These are phyloP conservation scores for Eretmocerus hayati DNA, from an alignment of 2,888 invertebrate genomes.

Conservation along the genomic window DNA sequence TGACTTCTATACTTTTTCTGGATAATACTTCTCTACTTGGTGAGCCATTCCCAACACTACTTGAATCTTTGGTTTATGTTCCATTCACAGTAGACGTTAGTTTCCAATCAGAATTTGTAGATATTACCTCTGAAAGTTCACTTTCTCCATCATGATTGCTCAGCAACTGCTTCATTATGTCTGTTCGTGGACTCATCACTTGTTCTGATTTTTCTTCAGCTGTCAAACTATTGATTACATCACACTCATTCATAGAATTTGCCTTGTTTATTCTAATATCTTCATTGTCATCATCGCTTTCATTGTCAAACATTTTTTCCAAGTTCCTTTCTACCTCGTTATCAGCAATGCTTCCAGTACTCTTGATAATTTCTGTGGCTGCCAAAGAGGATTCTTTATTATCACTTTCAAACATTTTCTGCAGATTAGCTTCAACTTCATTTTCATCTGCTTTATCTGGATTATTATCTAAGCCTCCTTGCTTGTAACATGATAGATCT, in stretches of 20 bases:
- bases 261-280: too few species aligned
- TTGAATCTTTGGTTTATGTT: too few species aligned
- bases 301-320: conserved; percentile 63
- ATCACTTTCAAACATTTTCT: background rate
- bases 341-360: too few species aligned
- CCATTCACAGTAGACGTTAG: background rate
- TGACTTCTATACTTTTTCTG: conserved; percentile 37
- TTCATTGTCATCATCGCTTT: conserved; percentile 31
- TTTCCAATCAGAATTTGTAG: background rate
- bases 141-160: background rate
- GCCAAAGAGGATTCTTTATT: background rate
- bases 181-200: background rate
- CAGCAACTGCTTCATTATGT: background rate
- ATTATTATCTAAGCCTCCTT: background rate
- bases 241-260: background rate
- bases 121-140: background rate
- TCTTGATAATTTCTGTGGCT: background rate
- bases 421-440: background rate
- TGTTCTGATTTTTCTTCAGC: background rate
- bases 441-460: background rate
- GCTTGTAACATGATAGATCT: background rate
- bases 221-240: background rate
- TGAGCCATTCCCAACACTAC: background rate
- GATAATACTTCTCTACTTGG: conserved; percentile 20
- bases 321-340: background rate